Evolutionary conservation across 2,797 vertebrate species (phyloP), one percentile per base, ranked within the genome.

Genomic region (Menidia menidia): DNA sequence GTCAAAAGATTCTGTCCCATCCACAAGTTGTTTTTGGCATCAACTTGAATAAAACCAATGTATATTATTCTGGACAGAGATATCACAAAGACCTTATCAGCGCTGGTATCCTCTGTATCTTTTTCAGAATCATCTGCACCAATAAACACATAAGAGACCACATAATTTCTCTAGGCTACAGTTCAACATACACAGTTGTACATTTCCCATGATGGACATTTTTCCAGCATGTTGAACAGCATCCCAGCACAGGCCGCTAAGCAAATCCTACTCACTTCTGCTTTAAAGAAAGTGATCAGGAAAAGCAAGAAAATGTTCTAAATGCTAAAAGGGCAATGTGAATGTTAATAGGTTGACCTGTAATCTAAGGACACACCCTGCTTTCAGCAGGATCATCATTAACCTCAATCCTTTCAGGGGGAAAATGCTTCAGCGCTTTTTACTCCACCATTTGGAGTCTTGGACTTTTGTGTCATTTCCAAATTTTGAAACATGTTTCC

Each of bases 11-110:
- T 35, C 5, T 48, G 31, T 62, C 54, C 8, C 70, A 59, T 41
- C 31, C 25, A 39, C 67, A 15, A 48, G 76, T 73, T 85, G 70
- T 80, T 68, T 83, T 87, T 85, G 87, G 82, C 81, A 78, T 72
- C 2, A 14, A 68, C 77, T 79, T 86, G 75, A 88, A 85, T 85
- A 48, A 80, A 62, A 52, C 53, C 7, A 41, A 41, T 83, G 85
- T 88, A 76, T 89, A 87, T 90, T 92, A 75, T 87, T 87, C 68
- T 71, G 73, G 73, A 85, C 64, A 71, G 62, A 78, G 79, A 87
- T 82, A 84, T 83, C 64, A 78, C 71, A 68, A 78, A 83, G 82
- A 60, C 54, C 64, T 80, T 82, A 85, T 86, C 80, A 73, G 65
- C 0, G 3, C 56, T 87, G 75, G 87, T 83, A 73, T 87, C 83